Conservation (phyloP, 2,797 vertebrate genomes). For the Dromococcyx pavoninus region DNA sequence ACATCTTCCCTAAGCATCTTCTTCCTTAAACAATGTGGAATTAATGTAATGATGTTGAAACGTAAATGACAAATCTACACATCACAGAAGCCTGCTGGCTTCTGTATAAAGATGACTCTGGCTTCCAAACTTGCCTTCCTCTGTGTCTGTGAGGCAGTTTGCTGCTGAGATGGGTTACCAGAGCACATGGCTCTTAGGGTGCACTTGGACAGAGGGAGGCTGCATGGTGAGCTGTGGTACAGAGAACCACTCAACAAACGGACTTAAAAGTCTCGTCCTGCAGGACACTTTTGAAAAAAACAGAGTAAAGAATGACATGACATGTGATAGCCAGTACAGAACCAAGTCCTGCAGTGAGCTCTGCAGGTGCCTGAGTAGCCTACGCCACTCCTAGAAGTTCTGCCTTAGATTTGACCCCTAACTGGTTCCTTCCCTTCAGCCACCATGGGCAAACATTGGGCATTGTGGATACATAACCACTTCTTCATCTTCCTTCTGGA, state of each 20-base stretch:
- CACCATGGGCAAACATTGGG: not conserved
- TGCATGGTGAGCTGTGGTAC: not conserved
- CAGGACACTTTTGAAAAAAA: not conserved
- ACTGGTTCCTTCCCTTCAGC: not conserved
- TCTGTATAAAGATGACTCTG: not conserved
- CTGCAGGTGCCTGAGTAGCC: not conserved
- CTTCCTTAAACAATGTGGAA: not conserved
- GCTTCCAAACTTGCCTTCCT: not conserved
- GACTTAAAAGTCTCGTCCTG: not conserved
- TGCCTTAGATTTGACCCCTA: not conserved
- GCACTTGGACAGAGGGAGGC: not conserved
- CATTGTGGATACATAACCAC: fast-evolving
- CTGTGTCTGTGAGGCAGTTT: not conserved
- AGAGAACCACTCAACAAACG: not conserved
- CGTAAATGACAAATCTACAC: not conserved
- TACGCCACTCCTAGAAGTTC: not conserved
- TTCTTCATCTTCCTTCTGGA: not conserved
- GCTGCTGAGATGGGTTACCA: not conserved
- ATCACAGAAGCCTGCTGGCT: not conserved
- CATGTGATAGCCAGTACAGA: not conserved
- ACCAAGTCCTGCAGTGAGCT: not conserved
- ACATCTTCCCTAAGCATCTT: not conserved
- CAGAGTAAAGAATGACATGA: not conserved
- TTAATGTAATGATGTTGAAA: not conserved
- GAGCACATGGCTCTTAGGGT: not conserved